These are phyloP conservation scores for Elachura formosa DNA, from an alignment of 2,113 vertebrate genomes.

Conservation along the genomic window DNA sequence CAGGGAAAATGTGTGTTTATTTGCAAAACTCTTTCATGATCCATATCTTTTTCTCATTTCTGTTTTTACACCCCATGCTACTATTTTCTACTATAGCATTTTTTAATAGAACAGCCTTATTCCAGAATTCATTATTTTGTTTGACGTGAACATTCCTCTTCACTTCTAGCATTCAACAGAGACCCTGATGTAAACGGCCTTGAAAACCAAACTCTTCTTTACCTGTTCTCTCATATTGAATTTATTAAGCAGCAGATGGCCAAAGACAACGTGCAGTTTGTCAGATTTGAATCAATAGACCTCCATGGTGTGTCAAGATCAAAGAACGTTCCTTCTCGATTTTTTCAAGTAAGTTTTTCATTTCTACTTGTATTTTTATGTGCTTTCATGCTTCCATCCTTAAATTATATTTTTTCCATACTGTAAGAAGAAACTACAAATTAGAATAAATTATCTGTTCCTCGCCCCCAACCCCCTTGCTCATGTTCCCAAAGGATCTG, in stretches of 20 bases:
- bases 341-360: conserved; percentile 82
- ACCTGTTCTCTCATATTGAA: conserved; percentile 78
- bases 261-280: conserved; percentile 82
- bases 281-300: conserved; percentile 90
- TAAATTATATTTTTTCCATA: neutral
- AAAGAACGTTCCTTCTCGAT: conserved; percentile 88
- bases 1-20: neutral
- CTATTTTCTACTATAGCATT: neutral
- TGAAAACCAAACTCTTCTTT: conserved; percentile 60
- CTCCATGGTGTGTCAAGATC: conserved; percentile 91
- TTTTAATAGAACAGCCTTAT: neutral
- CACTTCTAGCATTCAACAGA: conserved; percentile 65
- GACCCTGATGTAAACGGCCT: conserved; percentile 45
- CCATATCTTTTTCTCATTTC: neutral
- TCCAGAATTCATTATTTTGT: neutral
- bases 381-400: neutral
- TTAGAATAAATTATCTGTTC: conserved; percentile 2
- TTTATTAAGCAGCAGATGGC: conserved; percentile 88
- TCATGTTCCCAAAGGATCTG: neutral
- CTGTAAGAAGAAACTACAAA: neutral
- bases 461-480: neutral
- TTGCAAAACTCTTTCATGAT: neutral
- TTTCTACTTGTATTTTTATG: neutral
- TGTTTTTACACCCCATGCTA: neutral
- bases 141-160: conserved; percentile 24